Percentiles rank a stretch among this genome's conserved stretches.
phyloP scores from a whole-genome alignment of 1,140 invertebrate species.

The Drosophila biarmipes region DNA sequence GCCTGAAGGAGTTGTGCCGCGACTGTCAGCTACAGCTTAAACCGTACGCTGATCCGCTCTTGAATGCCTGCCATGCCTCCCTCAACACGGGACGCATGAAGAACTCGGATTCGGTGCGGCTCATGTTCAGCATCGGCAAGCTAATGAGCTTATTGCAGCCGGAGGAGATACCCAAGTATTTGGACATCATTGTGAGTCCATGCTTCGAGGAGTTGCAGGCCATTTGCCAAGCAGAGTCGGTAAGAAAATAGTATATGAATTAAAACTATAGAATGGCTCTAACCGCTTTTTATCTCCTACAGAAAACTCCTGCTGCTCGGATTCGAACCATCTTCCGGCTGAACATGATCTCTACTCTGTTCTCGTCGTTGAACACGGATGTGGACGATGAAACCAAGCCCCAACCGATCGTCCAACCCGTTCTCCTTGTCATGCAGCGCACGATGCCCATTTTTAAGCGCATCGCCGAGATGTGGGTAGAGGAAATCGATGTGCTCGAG shows the following conservation, averaged over 20 bases:
- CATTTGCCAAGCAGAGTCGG: constrained; percentile 85
- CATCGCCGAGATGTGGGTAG: constrained; percentile 86
- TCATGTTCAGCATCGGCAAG: constrained; percentile 92
- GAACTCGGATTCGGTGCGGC: constrained; percentile 88
- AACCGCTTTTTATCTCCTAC: background rate
- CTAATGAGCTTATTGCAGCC: constrained; percentile 89
- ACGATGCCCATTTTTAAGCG: constrained; percentile 86
- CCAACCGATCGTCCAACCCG: constrained; percentile 84
- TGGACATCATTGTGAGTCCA: constrained; percentile 89
- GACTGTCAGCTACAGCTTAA: constrained; percentile 90
- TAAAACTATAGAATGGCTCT: background rate
- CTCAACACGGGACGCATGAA: constrained; percentile 86
- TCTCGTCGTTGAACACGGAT: constrained; percentile 87
- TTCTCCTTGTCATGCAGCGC: constrained; percentile 86
- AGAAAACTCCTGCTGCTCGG: constrained; percentile 85
- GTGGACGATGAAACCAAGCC: constrained; percentile 61
- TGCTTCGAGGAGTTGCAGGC: constrained; percentile 88
- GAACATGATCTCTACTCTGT: constrained; percentile 90
- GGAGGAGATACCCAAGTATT: constrained; percentile 88
- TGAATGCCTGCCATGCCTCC: constrained; percentile 86
- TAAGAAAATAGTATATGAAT: constrained; percentile 48
- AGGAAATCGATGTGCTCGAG: constrained; percentile 87
- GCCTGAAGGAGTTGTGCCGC: constrained; percentile 92
- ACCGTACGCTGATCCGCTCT: constrained; percentile 89
- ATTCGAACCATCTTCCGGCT: constrained; percentile 86